Percentiles rank a stretch among this genome's conserved stretches.
phyloP scores from a whole-genome alignment of 2,797 vertebrate species.

The Phalanger gymnotis region DNA sequence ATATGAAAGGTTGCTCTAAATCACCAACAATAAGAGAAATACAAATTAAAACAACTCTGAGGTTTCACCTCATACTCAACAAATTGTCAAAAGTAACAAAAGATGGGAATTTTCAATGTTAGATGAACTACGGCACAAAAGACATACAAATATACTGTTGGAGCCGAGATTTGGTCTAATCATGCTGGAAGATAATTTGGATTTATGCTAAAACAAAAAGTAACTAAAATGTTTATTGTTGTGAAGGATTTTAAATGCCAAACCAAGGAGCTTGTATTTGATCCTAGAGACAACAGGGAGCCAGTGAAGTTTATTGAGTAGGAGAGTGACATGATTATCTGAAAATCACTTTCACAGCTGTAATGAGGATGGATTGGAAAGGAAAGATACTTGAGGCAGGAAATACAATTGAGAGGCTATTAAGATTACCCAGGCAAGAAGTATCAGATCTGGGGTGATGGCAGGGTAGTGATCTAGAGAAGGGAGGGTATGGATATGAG shows the following conservation, averaged over 20 bases:
- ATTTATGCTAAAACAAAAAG: constrained; percentile 28
- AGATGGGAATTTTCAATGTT: background rate
- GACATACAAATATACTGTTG: background rate
- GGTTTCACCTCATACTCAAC: background rate
- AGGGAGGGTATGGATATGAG: background rate
- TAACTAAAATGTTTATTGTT: background rate
- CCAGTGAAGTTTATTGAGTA: background rate
- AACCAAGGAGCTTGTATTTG: background rate
- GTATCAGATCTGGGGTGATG: background rate
- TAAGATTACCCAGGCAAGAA: background rate
- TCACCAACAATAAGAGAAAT: background rate
- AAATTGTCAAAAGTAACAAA: background rate
- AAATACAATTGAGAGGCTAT: background rate
- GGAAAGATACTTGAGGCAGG: background rate
- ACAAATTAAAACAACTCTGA: background rate
- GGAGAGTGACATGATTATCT: background rate
- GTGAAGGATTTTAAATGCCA: background rate
- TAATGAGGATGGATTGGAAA: background rate
- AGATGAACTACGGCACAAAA: background rate
- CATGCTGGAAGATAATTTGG: constrained; percentile 15
- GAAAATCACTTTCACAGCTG: background rate
- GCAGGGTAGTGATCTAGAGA: background rate
- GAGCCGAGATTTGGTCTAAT: background rate
- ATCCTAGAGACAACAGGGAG: background rate
- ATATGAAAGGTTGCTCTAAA: background rate